Evolutionary conservation across 2,888 invertebrate genomes (phyloP), one percentile per base, ranked within the genome.

Genomic region (Prosapia bicincta): DNA sequence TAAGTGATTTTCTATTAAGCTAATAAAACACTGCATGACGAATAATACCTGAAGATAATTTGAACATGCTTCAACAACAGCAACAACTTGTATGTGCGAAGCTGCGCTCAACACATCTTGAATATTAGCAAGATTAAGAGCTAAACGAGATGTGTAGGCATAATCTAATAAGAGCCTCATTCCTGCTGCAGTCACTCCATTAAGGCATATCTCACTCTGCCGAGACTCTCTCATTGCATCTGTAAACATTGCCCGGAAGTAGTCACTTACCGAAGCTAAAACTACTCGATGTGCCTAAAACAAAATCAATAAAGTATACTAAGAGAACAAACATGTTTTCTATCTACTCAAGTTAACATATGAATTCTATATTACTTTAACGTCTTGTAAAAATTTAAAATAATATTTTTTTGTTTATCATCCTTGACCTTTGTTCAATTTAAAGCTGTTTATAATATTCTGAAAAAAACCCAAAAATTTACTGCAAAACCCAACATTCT

Each of bases 161-260:
- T 90, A 92, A 81, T 92, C 90, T 15, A 93, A 85, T 1, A 92
- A 85, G 67, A 88, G 85, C 72, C 87, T 85, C 83, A 92, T 89
- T 23, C 91, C 92, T 65, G 87, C 87, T 0, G 91, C 90, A 6
- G 90, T 88, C 5, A 92, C 88, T 1, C 91, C 92, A 81, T 90
- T 89, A 32, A 92, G 83, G 78, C 86, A 86, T 7, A 92, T 90
- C 83, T 91, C 90, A 74, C 88, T 87, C 82, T 90, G 89, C 23
- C 87, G 85, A 26, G 91, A 87, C 83, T 93, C 92, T 78, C 88
- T 84, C 88, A 92, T 90, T 68, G 89, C 90, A 82, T 89, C 90
- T 0, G 91, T 91, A 81, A 93, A 93, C 92, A 92, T 92, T 71
- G 92, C 92, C 79, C 90, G 87, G 84, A 93, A 93, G 81, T 92